Evolutionary conservation across 2,797 vertebrate genomes (phyloP).

Genomic region (Tapera naevia): DNA sequence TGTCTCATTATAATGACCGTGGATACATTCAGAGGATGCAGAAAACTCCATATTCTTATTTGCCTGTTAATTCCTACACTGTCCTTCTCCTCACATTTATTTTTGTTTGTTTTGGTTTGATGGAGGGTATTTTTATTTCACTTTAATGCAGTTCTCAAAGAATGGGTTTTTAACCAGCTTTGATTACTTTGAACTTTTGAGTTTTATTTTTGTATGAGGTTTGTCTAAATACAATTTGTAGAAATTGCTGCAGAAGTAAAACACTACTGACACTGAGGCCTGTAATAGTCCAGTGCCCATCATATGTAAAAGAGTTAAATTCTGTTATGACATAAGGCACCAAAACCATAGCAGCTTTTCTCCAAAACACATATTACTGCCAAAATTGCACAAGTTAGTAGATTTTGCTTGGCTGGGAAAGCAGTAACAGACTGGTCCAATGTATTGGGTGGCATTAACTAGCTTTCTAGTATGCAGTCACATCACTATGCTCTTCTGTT

Average conservation of each 20-base stretch:
- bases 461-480: background rate
- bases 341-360: background rate
- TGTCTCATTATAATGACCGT: background rate
- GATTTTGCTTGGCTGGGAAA: constrained; percentile 11
- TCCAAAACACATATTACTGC: background rate
- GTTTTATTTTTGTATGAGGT: background rate
- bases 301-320: background rate
- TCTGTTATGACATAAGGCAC: background rate
- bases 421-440: background rate
- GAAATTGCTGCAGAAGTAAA: background rate
- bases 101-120: background rate
- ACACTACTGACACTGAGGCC: background rate
- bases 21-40: background rate
- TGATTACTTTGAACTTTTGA: background rate
- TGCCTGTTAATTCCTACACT: background rate
- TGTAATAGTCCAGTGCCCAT: background rate
- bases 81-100: background rate
- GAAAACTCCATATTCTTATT: background rate
- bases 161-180: background rate
- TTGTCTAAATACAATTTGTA: background rate
- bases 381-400: background rate
- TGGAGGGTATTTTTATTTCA: background rate
- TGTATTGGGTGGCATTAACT: background rate
- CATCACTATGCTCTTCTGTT: background rate
- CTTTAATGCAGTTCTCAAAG: background rate